Percentiles rank a stretch among this genome's conserved stretches.
Evolutionary conservation across 2,113 vertebrate species (phyloP).

Genomic region (Tonatia bakeri): DNA sequence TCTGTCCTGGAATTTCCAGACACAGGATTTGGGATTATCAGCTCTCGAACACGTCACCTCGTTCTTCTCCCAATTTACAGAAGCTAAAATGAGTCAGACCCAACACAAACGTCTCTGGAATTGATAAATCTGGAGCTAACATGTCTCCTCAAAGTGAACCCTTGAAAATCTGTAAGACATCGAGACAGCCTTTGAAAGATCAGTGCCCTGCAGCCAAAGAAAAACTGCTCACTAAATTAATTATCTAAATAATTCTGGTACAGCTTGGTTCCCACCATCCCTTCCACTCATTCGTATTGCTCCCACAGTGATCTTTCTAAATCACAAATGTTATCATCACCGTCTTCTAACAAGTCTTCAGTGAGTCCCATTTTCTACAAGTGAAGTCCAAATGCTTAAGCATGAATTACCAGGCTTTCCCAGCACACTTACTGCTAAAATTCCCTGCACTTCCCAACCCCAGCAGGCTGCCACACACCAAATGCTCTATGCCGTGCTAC

Average conservation of each 20-base stretch:
- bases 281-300: neutral
- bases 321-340: neutral
- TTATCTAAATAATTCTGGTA: constrained; percentile 26
- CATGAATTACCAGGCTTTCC: neutral
- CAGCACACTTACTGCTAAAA: neutral
- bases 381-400: neutral
- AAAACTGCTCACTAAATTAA: constrained; percentile 41
- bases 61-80: constrained; percentile 46
- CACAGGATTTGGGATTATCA: neutral
- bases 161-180: neutral
- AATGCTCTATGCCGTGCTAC: neutral
- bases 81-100: constrained; percentile 59
- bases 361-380: neutral
- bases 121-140: constrained; percentile 41
- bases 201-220: neutral
- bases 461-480: neutral
- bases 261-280: neutral
- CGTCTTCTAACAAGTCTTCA: neutral
- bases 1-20: neutral
- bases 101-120: constrained; percentile 49
- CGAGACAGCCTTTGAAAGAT: constrained; percentile 28
- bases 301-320: neutral
- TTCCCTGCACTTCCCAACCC: neutral
- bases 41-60: constrained; percentile 2
- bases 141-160: constrained; percentile 41